Evolutionary conservation across 2,888 invertebrate genomes (phyloP), one percentile per base, ranked within the genome.

Genomic region (Gastrophysa polygoni): DNA sequence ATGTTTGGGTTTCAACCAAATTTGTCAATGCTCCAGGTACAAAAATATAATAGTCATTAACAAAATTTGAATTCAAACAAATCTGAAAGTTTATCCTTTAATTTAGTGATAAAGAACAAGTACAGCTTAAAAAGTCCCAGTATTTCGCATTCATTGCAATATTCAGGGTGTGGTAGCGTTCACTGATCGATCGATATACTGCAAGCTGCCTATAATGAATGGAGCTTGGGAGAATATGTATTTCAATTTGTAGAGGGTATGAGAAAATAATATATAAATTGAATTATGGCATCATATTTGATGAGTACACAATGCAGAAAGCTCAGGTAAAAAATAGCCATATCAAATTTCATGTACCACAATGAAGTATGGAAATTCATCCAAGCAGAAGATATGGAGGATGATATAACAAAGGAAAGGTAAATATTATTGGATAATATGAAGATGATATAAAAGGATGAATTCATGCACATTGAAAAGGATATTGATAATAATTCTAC

Each of bases 281-380:
- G 65, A 69, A 60, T 68, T 68, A 71, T 68, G 47, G 69, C 68
- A 70, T 69, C 59, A 71, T 71, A 70, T 72, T 72, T 71, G 68
- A 70, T 68, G 69, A 73, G 46, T 60, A 63, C 52, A 68, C 63
- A 71, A 67, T 66, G 57, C 46, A 56, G 46, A n/a, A 57, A 38
- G 16, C 28, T 46, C 68, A 69, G 68, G 69, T 71, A 69, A 66
- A 69, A 63, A 67, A 66, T 62, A 47, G 58, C 59, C 57, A 60
- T 67, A 67, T 68, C 67, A 66, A 66, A 70, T 72, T 65, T 67
- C 68, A 64, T 57, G 24, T 63, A 59, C 60, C 62, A 61, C 49
- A 17, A 46, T 55, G 38, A 56, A 52, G 50, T 55, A 51, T 56
- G 52, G 24, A 63, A 52, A 54, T 32, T 55, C 65, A 51, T 21